phyloP scores from a whole-genome alignment of 2,888 invertebrate species.

The Nasonovia ribisnigri region DNA sequence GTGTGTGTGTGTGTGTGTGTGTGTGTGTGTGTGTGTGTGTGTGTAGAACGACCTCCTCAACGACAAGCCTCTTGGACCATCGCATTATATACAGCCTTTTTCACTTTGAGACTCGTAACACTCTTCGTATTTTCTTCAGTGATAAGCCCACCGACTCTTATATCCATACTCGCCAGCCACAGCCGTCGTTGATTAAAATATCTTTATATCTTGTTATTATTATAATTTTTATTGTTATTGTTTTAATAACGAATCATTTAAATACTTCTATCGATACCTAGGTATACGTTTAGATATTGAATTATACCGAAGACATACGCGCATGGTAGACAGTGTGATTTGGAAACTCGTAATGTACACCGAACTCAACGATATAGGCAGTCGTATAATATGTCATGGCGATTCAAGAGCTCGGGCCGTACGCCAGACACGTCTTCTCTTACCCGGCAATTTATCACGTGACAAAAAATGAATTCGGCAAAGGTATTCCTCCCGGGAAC shows the following conservation, averaged over 20 bases:
- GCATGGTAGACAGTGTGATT: neutral
- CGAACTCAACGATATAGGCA: neutral
- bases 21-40: neutral
- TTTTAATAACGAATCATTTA: neutral
- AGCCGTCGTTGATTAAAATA: neutral
- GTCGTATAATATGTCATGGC: neutral
- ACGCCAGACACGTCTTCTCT: neutral
- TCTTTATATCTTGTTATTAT: neutral
- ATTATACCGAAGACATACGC: neutral
- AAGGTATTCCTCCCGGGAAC: neutral
- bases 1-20: neutral
- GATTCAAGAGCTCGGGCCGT: neutral
- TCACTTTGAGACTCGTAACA: neutral
- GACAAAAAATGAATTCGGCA: neutral
- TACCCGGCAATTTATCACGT: neutral
- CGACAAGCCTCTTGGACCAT: neutral
- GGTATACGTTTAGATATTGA: neutral
- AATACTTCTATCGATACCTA: neutral
- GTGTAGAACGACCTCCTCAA: neutral
- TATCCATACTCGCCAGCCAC: neutral
- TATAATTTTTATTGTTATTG: too few relatives aligned
- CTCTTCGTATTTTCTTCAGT: neutral
- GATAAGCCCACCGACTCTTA: neutral
- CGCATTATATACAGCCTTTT: neutral
- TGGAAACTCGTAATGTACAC: neutral